Base-by-base conservation (phyloP, 2,113 vertebrate species). In the Heterochromis multidens region DNA sequence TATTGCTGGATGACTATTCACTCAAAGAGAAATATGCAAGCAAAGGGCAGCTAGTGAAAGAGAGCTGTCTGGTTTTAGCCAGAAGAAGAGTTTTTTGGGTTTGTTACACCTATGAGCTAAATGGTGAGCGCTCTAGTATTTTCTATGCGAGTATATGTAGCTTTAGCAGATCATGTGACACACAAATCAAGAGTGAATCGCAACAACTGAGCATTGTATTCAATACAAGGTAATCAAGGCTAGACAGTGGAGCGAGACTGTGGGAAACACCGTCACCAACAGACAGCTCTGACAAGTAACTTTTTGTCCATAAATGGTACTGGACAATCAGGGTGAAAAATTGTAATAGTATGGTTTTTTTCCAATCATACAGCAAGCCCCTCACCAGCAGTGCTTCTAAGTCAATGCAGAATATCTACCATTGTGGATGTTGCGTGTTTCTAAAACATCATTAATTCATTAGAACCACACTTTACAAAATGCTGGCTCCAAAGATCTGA, bases 11-110 rank as follows among this genome's bases (percentile, higher is more conserved):
- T 56, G 77, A 82, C 80, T 57, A 57, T 74, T 83, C 80, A 54
- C 80, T 80, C 46, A 40, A 40, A 85, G 14, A 79, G 56, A 90
- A 88, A 80, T 62, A 90, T 67, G 60, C 35, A 76, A 82, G 67
- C n/a, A 57, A 78, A 56, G 8, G 17, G 67, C 3, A 11, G 31
- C 74, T 46, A 35, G 13, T 49, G 40, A 3, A 1, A 31, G 81
- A 60, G 14, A 37, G 79, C 10, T 2, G 37, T 63, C 49, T 46
- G 6, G 72, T 78, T 77, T 49, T 2, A 67, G 21, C 17, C 77
- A 56, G 57, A 9, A 49, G 19, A 61, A 49, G 3, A 29, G 37
- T 21, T 2, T 77, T 76, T 60, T 76, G 13, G 13, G 37, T 60
- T 25, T 21, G 9, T 78, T 8, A 13, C 21, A 25, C 25, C 19